Evolutionary conservation across 53 echinoderm and acorn worm genomes (phyloP), one percentile per base, ranked within the genome.

Genomic region (Hippasteria phrygiana): DNA sequence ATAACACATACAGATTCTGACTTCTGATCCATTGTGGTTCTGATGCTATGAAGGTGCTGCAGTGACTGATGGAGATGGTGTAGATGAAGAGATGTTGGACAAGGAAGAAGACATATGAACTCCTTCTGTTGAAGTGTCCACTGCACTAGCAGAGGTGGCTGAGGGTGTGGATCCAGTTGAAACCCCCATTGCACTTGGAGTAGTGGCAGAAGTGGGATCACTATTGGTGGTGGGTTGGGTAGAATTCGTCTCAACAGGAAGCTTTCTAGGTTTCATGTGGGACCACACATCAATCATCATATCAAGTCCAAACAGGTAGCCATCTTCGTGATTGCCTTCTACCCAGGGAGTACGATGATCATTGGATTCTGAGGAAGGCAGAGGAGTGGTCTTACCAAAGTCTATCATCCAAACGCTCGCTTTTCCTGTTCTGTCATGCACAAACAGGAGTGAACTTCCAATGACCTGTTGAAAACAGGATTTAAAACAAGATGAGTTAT

Each of bases 381-480:
- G 93, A 28, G 94, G 91, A 13, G 94, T 96, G 40, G 96, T 99
- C 87, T 99, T 99, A 74, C 99, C 99, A 62, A 99, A 99, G 86
- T 99, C 99, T 31, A 98, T 99, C 94, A 99, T 99, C 99, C 99
- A 99, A 12, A 99, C 91, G 14, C 89, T 88, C 35, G 99, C 96
- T 37, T 92, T 95, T 37, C 99, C 99, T 20, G 93, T 93, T 62
- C 77, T 91, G 84, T 99, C 99, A 53, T 99, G 96, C 16, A 99
- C 96, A 78, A 99, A 99, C 12, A 99, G 90, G 27, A 96, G 84
- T 28, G 96, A 99, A 71, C 99, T 99, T 12, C 99, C 98, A 38
- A 99, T 96, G 12, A 96, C 98, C 99, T 99, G 69, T 35, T 7
- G 69, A 35, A 9, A 35, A 26, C 3, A 59, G 26, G 26, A 59